These are phyloP conservation scores for Hydra vulgaris DNA, from an alignment of 30 jellyfish, hydroid and myxozoan species.

Conservation along the genomic window DNA sequence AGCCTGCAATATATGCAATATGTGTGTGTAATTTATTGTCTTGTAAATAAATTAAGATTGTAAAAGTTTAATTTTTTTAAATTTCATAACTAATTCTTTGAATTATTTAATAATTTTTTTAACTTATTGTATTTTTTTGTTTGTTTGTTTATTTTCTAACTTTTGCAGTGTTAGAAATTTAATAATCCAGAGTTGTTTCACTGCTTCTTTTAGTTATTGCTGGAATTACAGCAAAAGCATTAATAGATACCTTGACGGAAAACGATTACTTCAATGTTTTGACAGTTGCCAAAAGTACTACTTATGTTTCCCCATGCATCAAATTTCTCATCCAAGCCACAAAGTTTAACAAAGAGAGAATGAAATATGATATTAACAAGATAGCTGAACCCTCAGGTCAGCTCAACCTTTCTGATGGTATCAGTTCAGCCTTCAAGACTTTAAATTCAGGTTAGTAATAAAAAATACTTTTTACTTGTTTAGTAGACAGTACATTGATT, in stretches of 20 bases:
- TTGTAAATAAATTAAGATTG: too few species aligned
- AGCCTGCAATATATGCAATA: too few species aligned
- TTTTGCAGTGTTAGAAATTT: too few species aligned
- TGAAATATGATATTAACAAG: slow-evolving; percentile 1
- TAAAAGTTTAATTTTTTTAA: too few species aligned
- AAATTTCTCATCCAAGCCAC: slow-evolving; percentile 69
- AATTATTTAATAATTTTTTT: too few species aligned
- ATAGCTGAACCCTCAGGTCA: slow-evolving; percentile 34
- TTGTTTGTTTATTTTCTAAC: too few species aligned
- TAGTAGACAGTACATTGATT: too few species aligned
- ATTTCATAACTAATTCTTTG: too few species aligned
- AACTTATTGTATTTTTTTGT: too few species aligned
- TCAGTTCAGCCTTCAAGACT: slow-evolving; percentile 43
- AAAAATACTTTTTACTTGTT: too few species aligned
- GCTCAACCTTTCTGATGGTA: slow-evolving; percentile 37
- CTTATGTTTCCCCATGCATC: not conserved
- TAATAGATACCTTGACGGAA: slow-evolving; percentile 81
- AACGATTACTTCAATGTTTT: slow-evolving; percentile 83
- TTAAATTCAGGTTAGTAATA: not conserved
- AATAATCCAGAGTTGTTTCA: too few species aligned
- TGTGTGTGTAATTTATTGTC: too few species aligned
- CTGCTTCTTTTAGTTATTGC: slow-evolving; percentile 74
- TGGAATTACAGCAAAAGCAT: slow-evolving; percentile 49
- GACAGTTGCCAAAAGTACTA: slow-evolving; percentile 16
- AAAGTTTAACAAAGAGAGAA: slow-evolving; percentile 50